Evolutionary conservation across 2,888 invertebrate genomes (phyloP).

Genomic region (Polyommatus iphigenia): DNA sequence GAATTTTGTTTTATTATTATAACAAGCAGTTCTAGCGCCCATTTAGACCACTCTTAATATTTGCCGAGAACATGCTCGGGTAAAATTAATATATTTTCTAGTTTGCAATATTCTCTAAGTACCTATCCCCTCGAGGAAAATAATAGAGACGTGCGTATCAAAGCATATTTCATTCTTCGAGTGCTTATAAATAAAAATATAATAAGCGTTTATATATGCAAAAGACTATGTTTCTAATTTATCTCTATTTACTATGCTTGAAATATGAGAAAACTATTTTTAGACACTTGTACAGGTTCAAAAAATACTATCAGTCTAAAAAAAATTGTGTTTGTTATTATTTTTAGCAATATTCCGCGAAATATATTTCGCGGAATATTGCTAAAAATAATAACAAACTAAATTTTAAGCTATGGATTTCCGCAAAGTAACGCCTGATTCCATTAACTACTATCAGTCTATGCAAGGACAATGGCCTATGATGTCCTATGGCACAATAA

Average conservation of each 20-base stretch:
- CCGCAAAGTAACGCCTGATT: no score
- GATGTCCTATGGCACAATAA: no score
- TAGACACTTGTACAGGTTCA: no score
- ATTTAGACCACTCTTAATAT: slow-evolving; percentile 57
- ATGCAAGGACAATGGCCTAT: no score
- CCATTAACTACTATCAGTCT: no score
- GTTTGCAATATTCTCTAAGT: slow-evolving; percentile 40
- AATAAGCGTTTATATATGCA: not conserved
- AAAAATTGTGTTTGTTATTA: no score
- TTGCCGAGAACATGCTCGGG: slow-evolving; percentile 52
- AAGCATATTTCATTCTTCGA: slow-evolving; percentile 19
- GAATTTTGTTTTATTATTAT: slow-evolving; percentile 50
- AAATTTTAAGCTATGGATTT: no score
- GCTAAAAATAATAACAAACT: no score
- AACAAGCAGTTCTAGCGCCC: slow-evolving; percentile 54
- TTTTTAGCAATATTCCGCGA: no score
- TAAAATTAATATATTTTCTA: slow-evolving; percentile 47
- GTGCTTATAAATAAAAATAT: slow-evolving; percentile 7
- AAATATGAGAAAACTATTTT: not conserved
- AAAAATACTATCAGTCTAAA: no score
- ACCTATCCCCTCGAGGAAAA: slow-evolving; percentile 33
- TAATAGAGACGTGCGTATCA: slow-evolving; percentile 25
- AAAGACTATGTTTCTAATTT: not conserved
- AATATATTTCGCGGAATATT: no score
- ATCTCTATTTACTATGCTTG: not conserved